Evolutionary conservation across 2,113 vertebrate genomes (phyloP).

Genomic region (Leptodactylus fuscus): DNA sequence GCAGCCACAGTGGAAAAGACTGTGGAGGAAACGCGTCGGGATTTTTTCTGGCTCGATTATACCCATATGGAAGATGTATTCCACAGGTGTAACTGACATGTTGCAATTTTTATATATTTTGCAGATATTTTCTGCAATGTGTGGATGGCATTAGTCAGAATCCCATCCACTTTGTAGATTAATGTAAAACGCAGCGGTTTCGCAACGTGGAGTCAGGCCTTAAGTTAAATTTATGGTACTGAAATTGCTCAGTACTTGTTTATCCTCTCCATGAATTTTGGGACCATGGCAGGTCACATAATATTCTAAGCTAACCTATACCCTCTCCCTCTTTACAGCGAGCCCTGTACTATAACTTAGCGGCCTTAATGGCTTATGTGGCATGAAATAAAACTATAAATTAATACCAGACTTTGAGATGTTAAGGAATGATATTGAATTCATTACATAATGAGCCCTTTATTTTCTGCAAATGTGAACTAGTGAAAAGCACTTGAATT

Average conservation of each 20-base stretch:
- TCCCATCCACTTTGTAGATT: no score
- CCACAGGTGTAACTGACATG: no score
- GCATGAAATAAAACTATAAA: conserved; percentile 46
- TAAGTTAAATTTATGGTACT: no score
- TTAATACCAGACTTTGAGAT: conserved; percentile 50
- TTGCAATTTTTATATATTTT: no score
- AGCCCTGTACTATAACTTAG: conserved; percentile 16
- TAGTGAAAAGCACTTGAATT: conserved; percentile 59
- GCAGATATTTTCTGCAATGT: no score
- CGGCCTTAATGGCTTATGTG: conserved; percentile 17
- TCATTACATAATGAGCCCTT: conserved; percentile 60
- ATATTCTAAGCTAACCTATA: conserved; percentile 15
- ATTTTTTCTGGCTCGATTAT: no score
- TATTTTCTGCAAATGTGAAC: conserved; percentile 58
- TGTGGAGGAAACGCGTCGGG: no score
- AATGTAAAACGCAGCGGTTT: no score
- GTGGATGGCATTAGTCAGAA: no score
- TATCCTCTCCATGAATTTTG: neutral
- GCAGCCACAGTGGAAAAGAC: no score
- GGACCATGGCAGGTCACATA: neutral
- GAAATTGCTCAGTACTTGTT: neutral
- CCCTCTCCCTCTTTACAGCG: conserved; percentile 28
- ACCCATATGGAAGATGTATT: no score
- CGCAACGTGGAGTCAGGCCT: no score
- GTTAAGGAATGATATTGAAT: conserved; percentile 53